Evolutionary conservation across 2,113 vertebrate species (phyloP).

Genomic region (Cisticola juncidis): DNA sequence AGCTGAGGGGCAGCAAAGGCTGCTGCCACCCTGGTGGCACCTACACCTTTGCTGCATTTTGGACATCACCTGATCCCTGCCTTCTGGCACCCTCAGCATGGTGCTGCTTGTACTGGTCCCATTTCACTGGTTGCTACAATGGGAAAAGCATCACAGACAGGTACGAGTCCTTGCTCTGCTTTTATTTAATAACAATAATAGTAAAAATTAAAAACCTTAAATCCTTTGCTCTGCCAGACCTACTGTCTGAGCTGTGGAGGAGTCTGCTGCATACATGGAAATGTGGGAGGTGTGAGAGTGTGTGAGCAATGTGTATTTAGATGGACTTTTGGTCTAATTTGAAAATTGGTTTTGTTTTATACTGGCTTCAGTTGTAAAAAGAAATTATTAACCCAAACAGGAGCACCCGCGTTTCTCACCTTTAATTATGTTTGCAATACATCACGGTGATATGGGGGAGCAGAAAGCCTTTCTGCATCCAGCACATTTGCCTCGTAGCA

Average conservation of each 20-base stretch:
- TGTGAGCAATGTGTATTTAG: conserved; percentile 26
- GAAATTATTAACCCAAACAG: conserved; percentile 80
- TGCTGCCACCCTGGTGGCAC: not conserved
- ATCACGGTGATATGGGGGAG: conserved; percentile 77
- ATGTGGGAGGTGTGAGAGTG: not conserved
- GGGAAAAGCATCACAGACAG: not conserved
- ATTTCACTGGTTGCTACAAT: not conserved
- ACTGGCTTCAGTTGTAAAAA: conserved; percentile 68
- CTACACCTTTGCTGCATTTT: not conserved
- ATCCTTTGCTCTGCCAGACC: not conserved
- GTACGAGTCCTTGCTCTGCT: not conserved
- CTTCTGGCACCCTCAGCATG: not conserved
- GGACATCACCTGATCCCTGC: not conserved
- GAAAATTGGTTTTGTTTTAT: conserved; percentile 68
- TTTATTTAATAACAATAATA: not conserved
- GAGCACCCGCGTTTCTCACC: conserved; percentile 71
- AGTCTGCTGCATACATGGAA: not conserved
- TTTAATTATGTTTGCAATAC: conserved; percentile 85
- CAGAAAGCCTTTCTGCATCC: conserved; percentile 71
- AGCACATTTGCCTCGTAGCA: conserved; percentile 73
- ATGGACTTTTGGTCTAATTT: conserved; percentile 70
- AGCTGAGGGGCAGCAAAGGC: not conserved
- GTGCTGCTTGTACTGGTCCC: not conserved
- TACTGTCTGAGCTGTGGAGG: not conserved
- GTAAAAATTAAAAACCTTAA: not conserved